These are phyloP conservation scores for Passer montanus DNA, from an alignment of 2,113 vertebrate species.

Conservation along the genomic window DNA sequence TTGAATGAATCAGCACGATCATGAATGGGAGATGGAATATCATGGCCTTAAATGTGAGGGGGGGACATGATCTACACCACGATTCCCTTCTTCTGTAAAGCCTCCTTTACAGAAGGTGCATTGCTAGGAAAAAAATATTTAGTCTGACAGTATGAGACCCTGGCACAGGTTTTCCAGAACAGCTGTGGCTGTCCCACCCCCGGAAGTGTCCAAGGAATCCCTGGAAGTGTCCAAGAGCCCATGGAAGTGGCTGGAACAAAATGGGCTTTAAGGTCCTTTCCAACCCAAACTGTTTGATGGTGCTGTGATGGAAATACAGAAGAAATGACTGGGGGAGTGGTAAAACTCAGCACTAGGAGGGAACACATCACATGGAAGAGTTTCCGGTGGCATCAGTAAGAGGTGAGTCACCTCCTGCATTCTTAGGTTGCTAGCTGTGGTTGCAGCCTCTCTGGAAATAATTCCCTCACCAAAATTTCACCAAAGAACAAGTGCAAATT, in stretches of 20 bases:
- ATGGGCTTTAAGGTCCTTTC: neutral
- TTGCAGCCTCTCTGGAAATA: neutral
- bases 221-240: neutral
- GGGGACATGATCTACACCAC: neutral
- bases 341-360: neutral
- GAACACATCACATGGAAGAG: neutral
- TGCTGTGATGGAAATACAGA: neutral
- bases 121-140: neutral
- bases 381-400: neutral
- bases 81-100: neutral
- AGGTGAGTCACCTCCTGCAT: neutral
- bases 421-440: neutral
- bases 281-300: fast-evolving
- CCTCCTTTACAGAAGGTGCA: neutral
- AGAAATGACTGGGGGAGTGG: neutral
- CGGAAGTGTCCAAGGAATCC: neutral
- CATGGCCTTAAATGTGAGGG: neutral
- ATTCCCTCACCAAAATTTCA: neutral
- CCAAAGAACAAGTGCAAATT: neutral
- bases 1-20: neutral
- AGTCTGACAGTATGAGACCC: fast-evolving
- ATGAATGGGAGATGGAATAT: neutral
- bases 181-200: neutral
- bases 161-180: fast-evolving
- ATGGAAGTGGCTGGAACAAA: neutral